Evolutionary conservation across 2,888 invertebrate species (phyloP).

Genomic region (Cryptophagus acutangulus): DNA sequence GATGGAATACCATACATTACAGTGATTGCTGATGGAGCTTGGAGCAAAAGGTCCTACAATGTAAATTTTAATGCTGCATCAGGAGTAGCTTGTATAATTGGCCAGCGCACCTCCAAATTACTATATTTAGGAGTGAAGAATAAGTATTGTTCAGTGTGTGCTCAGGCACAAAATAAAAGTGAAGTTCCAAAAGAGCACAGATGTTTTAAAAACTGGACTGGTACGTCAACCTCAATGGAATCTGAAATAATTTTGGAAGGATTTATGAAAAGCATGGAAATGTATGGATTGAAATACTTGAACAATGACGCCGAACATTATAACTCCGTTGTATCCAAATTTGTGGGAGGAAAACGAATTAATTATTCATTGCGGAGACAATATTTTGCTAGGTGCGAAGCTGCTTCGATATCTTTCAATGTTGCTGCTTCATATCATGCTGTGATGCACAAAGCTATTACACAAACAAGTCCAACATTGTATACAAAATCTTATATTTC

Average conservation of each 20-base stretch:
- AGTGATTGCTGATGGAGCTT: no score
- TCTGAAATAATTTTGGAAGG: slow-evolving; percentile 37
- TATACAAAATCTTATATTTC: no score
- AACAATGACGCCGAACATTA: slow-evolving; percentile 35
- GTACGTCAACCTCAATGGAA: slow-evolving; percentile 38
- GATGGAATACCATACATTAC: slow-evolving; percentile 25
- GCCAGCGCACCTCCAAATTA: slow-evolving; percentile 24
- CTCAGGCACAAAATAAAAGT: slow-evolving; percentile 15
- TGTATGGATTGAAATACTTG: slow-evolving; percentile 33
- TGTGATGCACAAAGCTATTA: no score
- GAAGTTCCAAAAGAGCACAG: slow-evolving; percentile 21
- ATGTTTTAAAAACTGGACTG: slow-evolving; percentile 38
- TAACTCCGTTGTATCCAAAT: slow-evolving; percentile 34
- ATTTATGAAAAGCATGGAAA: slow-evolving; percentile 30
- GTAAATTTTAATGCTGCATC: slow-evolving; percentile 34
- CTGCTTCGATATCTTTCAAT: slow-evolving; percentile 36
- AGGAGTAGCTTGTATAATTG: slow-evolving; percentile 24
- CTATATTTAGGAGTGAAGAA: slow-evolving; percentile 34
- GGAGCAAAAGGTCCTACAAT: no score
- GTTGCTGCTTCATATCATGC: no score
- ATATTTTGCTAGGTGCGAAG: slow-evolving; percentile 34
- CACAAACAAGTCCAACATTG: no score
- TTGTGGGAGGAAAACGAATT: slow-evolving; percentile 36
- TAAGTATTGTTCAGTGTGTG: slow-evolving; percentile 35
- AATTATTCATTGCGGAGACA: slow-evolving; percentile 31